These are phyloP conservation scores for Myiopsitta monachus DNA, from an alignment of 2,113 vertebrate species.

Conservation along the genomic window DNA sequence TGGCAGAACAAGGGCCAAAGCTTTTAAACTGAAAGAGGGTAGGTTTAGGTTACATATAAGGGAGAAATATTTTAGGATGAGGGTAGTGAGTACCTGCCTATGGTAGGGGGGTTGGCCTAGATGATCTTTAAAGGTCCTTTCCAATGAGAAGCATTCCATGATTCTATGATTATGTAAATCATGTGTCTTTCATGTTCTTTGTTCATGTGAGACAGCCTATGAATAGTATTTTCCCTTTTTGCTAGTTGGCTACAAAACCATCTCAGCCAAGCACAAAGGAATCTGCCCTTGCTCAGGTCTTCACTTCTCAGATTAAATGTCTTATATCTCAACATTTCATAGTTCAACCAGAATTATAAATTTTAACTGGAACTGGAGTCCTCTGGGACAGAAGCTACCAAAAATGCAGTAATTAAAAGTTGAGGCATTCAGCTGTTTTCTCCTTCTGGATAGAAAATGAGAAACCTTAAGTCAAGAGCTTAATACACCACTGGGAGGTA, in stretches of 20 bases:
- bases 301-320: not conserved
- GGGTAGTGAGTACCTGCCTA: not conserved
- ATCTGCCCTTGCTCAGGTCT: not conserved
- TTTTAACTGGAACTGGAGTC: not conserved
- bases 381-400: not conserved
- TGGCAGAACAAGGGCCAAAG: not conserved
- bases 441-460: slow-evolving; percentile 2
- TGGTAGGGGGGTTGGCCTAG: not conserved
- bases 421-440: not conserved
- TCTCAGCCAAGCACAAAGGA: not conserved
- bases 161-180: not conserved
- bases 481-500: slow-evolving; percentile 13
- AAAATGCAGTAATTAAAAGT: not conserved
- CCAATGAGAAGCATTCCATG: not conserved
- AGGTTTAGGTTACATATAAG: not conserved
- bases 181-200: not conserved
- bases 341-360: not conserved
- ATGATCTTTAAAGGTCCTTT: not conserved
- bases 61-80: not conserved
- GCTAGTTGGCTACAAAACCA: not conserved
- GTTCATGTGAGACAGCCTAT: not conserved
- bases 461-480: slow-evolving; percentile 35
- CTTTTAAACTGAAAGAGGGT: not conserved
- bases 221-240: not conserved
- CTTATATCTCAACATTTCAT: not conserved